A percentile compares a stretch with the other conserved stretches of the same genome.
These are phyloP conservation scores for Plumapathes pennacea DNA, from an alignment of 92 coral and sea anemone genomes.

Conservation along the genomic window DNA sequence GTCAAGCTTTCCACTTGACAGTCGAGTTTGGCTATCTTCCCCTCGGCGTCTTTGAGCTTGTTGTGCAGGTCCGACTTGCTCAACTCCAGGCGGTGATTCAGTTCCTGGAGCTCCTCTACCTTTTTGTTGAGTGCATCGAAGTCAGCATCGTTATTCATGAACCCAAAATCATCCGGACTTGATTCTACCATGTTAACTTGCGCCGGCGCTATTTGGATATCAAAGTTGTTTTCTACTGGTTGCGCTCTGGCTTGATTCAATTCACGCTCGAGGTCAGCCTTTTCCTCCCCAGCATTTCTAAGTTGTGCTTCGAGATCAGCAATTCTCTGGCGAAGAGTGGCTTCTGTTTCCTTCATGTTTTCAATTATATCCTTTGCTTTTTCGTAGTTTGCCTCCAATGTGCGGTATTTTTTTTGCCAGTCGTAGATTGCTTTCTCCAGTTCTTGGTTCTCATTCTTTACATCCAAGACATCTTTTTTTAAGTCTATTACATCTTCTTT, in stretches of 20 bases:
- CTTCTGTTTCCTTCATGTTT: slow-evolving; percentile 49
- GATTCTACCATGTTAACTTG: too few species aligned
- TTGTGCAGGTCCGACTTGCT: slow-evolving; percentile 39
- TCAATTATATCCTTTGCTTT: slow-evolving; percentile 53
- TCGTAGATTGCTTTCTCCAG: too few species aligned
- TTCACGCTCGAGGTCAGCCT: slow-evolving; percentile 47
- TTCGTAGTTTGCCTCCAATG: slow-evolving; percentile 60
- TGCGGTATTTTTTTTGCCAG: slow-evolving; percentile 50
- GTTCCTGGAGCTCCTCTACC: slow-evolving; percentile 11
- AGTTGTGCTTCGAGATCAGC: slow-evolving; percentile 52
- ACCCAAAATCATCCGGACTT: slow-evolving; percentile 6
- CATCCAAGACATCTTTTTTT: too few species aligned
- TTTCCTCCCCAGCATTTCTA: slow-evolving; percentile 15
- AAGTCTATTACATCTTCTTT: too few species aligned
- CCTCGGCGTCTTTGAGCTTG: slow-evolving; percentile 42
- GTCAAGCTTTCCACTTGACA: slow-evolving; percentile 43
- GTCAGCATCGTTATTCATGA: slow-evolving; percentile 4
- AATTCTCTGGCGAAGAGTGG: slow-evolving; percentile 55
- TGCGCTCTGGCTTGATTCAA: slow-evolving; percentile 40
- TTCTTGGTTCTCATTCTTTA: too few species aligned
- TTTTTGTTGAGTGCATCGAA: slow-evolving; percentile 14
- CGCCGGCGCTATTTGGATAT: slow-evolving; percentile 37
- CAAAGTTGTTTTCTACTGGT: slow-evolving; percentile 46
- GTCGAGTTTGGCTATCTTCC: slow-evolving; percentile 61
- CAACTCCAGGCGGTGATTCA: not conserved